Conservation (phyloP, 2,113 vertebrate species). For the Planiliza haematocheilus region DNA sequence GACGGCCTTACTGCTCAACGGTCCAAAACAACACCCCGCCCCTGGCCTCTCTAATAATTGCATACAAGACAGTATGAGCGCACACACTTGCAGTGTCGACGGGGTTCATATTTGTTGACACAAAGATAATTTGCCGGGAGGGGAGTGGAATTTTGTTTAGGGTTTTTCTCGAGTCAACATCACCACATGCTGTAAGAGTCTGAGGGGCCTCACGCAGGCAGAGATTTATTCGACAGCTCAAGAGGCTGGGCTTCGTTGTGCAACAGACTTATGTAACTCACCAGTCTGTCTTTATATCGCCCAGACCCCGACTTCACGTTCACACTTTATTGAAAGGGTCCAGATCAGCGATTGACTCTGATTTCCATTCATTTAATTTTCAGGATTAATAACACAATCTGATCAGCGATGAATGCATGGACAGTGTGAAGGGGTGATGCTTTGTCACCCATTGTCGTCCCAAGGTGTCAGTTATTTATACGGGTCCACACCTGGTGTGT, state of each 20-base stretch:
- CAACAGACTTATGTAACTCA: conserved; percentile 33
- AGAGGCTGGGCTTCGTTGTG: conserved; percentile 24
- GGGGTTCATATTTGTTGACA: conserved; percentile 7
- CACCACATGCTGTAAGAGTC: conserved; percentile 15
- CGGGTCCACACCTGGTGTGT: conserved; percentile 29
- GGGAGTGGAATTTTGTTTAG: conserved; percentile 19
- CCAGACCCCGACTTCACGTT: background rate
- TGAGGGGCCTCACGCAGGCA: conserved; percentile 1
- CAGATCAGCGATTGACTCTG: background rate
- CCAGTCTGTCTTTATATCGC: conserved; percentile 1
- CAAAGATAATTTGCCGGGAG: background rate
- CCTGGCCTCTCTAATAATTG: too few species aligned
- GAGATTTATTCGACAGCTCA: conserved; percentile 24
- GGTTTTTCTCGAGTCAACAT: conserved; percentile 20
- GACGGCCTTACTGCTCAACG: too few species aligned
- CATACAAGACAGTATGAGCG: background rate
- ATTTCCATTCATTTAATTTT: background rate
- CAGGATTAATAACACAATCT: background rate
- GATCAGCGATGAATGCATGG: background rate
- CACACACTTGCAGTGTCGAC: background rate
- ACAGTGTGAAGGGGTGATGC: conserved; percentile 12
- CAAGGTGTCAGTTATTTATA: conserved; percentile 60
- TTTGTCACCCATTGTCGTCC: conserved; percentile 48
- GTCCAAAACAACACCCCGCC: too few species aligned
- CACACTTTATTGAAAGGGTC: background rate